Evolutionary conservation across 2,797 vertebrate genomes (phyloP), one percentile per base, ranked within the genome.

Genomic region (Antennarius maculatus): DNA sequence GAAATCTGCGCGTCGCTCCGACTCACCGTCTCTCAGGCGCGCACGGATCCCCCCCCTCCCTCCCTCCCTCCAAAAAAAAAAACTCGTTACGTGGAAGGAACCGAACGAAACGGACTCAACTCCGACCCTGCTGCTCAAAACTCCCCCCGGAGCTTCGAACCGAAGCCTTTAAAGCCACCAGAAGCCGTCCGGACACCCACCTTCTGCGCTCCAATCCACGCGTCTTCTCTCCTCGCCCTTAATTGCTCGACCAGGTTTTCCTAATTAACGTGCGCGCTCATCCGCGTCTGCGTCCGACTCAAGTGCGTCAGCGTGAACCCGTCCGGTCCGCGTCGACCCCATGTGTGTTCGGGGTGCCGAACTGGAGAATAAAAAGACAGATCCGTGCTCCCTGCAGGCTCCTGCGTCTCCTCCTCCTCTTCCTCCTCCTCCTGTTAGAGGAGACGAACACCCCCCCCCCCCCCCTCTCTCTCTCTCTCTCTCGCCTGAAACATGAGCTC

Each of bases 191-290:
- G 29, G n/a, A 57, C 74, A 77, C 83, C 54, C 75, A 89, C 85
- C 87, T 89, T 84, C 47, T 57, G 77, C 62, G 49, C 78, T 42
- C 62, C 64, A 17, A 23, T n/a, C 39, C 68, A 61, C 81, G 69
- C 81, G 53, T 52, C 70, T 62, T 71, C 73, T 71, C 66, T 77
- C 74, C 71, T 69, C 29, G 49, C 61, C 59, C 84, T 76, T 88
- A 88, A 91, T 90, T 92, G 88, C 82, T 81, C 73, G 48, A 90
- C 78, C 88, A 90, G 88, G 74, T 89, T 90, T 87, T 86, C 85
- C 70, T 90, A 91, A 91, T 92, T 89, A 91, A 49, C 52, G 74
- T 78, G 74, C 77, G 67, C 66, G 73, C 82, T 81, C 82, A 58
- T 68, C 52, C 52, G 79, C 71, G 62, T 80, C 60, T 54, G 64